A percentile compares a stretch with the other conserved stretches of the same genome.
Conservation (phyloP, 1,140 invertebrate species). For the Drosophila bocki region DNA sequence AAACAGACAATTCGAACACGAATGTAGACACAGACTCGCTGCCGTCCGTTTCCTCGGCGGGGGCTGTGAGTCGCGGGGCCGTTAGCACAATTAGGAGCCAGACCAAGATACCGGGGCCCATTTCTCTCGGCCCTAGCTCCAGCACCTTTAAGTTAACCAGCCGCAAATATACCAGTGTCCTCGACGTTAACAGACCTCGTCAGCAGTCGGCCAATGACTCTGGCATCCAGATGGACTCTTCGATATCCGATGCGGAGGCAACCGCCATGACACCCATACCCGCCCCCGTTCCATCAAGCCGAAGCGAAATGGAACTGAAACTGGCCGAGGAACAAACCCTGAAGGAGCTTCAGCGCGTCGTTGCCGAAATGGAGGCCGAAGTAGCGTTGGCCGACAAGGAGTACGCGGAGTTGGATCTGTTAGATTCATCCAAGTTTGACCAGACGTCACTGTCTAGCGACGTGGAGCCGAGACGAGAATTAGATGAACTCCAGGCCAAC, state of each 20-base stretch:
- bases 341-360: conserved; percentile 59
- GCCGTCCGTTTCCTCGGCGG: not conserved
- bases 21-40: not conserved
- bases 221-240: conserved; percentile 43
- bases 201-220: conserved; percentile 44
- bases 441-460: not conserved
- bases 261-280: not conserved
- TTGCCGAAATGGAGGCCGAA: conserved; percentile 72
- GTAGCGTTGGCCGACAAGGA: conserved; percentile 36
- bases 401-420: not conserved
- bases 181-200: not conserved
- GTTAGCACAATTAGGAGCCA: not conserved
- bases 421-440: not conserved
- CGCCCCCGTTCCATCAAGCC: conserved; percentile 2
- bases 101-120: conserved; percentile 61
- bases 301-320: conserved; percentile 21
- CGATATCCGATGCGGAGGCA: not conserved
- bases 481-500: too few relatives aligned
- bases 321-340: conserved; percentile 53
- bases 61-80: not conserved
- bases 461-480: too few relatives aligned
- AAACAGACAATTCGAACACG: not conserved
- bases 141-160: conserved; percentile 7
- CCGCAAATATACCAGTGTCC: conserved; percentile 44
- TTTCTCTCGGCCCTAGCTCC: conserved; percentile 7